These are phyloP conservation scores for Eidolon dupreanum DNA, from an alignment of 2,797 vertebrate species.

Conservation along the genomic window DNA sequence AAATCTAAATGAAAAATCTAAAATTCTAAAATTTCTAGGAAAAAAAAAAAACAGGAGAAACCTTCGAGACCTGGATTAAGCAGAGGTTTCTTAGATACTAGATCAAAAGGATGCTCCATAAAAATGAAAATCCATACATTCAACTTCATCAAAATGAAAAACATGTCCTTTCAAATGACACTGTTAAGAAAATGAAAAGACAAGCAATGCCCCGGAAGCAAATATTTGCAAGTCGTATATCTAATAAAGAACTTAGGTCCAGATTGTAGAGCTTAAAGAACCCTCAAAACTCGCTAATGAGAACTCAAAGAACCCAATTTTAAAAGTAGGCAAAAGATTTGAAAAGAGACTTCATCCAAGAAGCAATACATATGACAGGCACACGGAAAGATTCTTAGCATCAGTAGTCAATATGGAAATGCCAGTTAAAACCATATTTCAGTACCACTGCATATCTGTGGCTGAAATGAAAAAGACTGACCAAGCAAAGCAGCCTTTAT, in stretches of 20 bases:
- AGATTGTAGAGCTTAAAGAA: background rate
- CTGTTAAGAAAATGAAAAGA: background rate
- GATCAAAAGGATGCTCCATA: background rate
- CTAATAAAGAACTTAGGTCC: background rate
- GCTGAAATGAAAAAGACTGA: background rate
- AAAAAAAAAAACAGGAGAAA: background rate
- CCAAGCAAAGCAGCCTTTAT: background rate
- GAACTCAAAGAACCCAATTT: background rate
- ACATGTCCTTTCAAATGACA: background rate
- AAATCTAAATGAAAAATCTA: background rate
- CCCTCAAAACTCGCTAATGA: background rate
- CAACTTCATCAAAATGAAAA: background rate
- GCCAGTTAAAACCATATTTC: background rate
- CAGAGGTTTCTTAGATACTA: background rate
- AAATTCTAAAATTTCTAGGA: background rate
- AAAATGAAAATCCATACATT: background rate
- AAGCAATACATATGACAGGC: background rate
- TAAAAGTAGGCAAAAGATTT: background rate
- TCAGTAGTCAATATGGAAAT: background rate
- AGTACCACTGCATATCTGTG: background rate
- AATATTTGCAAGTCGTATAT: background rate
- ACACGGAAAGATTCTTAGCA: background rate
- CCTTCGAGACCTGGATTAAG: background rate
- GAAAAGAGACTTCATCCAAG: background rate
- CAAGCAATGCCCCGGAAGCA: background rate